Evolutionary conservation across 1,140 invertebrate species (phyloP), one percentile per base, ranked within the genome.

Genomic region (Diabrotica undecimpunctata): DNA sequence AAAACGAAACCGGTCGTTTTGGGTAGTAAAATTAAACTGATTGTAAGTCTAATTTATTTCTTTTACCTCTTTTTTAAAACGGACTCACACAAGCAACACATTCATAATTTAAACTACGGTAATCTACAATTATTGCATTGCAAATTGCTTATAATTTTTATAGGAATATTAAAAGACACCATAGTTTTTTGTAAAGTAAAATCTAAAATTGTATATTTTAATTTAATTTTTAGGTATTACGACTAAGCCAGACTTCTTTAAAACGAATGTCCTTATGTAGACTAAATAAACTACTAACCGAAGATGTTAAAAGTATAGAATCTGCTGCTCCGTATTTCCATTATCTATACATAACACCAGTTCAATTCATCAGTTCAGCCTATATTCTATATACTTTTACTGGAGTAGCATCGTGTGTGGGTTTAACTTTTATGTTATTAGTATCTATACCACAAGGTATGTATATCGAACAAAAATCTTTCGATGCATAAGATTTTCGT

Each of bases 281-380:
- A 81, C 88, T 96, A 75, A 88, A 95, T 11, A 96, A 96, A 81
- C 82, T 96, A 6, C 81, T 97, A 68, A 93, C 93, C 11, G 96
- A 95, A 77, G 94, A 96, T 77, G 87, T 90, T 61, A 88, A 86
- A 60, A 82, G 87, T 13, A 84, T 91, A 70, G 88, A 91, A 72
- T 81, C 83, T 54, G 84, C 84, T 0, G 78, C 87, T 9, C 82
- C 86, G 60, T 86, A 89, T 72, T 74, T 90, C 12, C 88, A 91
- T 77, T 89, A 87, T 74, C 81, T 91, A 64, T 91, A 88, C 88
- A 83, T 91, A 55, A 92, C 90, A 0, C 93, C 93, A 0, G 68
- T 93, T 11, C 88, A 94, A 72, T 88, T 90, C 7, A 79, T 88
- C 52, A 84, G 90, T 62, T 82, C 90, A 50, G 85, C 89, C 0